Evolutionary conservation across 1,140 invertebrate genomes (phyloP).

Genomic region (Zaprionus taronus): DNA sequence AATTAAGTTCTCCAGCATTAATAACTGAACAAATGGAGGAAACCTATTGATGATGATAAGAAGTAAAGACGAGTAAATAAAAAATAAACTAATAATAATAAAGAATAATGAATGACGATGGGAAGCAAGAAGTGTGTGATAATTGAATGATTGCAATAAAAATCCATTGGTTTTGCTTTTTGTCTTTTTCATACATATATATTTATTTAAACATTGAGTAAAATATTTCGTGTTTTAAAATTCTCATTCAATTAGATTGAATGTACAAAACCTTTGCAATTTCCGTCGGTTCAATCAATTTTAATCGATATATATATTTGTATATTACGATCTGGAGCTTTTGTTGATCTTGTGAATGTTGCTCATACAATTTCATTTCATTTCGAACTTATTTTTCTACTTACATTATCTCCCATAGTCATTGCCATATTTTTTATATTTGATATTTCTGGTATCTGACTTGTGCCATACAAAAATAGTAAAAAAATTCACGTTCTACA

Average conservation of each 20-base stretch:
- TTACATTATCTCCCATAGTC: conserved; percentile 6
- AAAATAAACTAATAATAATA: not conserved
- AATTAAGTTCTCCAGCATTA: not conserved
- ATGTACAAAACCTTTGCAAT: conserved; percentile 32
- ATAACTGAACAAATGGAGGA: not conserved
- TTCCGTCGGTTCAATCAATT: conserved; percentile 1
- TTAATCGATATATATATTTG: conserved; percentile 2
- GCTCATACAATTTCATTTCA: conserved; percentile 10
- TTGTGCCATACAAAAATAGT: conserved; percentile 34
- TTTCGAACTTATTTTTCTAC: conserved; percentile 6
- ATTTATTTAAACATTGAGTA: conserved; percentile 54
- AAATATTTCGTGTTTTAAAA: conserved; percentile 46
- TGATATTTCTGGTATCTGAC: not conserved
- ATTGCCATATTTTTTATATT: conserved; percentile 8
- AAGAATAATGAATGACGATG: not conserved
- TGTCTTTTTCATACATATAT: conserved; percentile 18
- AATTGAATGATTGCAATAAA: not conserved
- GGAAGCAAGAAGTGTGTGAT: not conserved
- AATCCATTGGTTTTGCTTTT: not conserved
- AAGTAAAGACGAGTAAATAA: not conserved
- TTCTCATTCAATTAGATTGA: conserved; percentile 65
- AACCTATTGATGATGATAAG: not conserved
- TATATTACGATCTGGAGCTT: not conserved
- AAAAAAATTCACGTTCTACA: conserved; percentile 31
- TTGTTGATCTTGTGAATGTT: not conserved